A percentile compares a stretch with the other conserved stretches of the same genome.
phyloP scores from a whole-genome alignment of 1,140 invertebrate genomes.

The Drosophila biarmipes region DNA sequence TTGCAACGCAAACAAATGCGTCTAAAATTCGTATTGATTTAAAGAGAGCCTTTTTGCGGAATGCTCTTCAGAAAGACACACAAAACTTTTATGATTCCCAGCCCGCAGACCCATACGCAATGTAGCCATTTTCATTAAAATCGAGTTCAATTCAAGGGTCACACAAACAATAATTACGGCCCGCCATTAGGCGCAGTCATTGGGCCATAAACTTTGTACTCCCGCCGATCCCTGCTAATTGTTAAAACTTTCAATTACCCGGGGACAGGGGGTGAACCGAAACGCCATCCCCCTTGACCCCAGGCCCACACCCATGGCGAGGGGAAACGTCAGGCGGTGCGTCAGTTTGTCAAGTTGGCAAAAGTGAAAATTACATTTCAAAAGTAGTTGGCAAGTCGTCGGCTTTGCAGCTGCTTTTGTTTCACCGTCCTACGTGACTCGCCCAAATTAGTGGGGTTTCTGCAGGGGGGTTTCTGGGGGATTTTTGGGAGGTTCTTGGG shows the following conservation, averaged over 20 bases:
- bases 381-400: constrained; percentile 69
- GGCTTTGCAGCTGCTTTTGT: constrained; percentile 39
- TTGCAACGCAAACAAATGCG: too few relatives aligned
- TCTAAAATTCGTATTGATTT: too few relatives aligned
- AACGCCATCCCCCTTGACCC: background rate
- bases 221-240: constrained; percentile 46
- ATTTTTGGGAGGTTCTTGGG: background rate
- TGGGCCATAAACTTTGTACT: constrained; percentile 19
- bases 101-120: constrained; percentile 14
- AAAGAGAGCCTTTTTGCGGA: background rate
- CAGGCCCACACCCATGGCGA: background rate
- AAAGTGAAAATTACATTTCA: constrained; percentile 61
- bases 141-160: constrained; percentile 42
- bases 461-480: background rate
- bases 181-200: constrained; percentile 37
- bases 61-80: background rate
- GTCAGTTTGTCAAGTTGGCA: constrained; percentile 40
- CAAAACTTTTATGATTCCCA: constrained; percentile 1
- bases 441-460: constrained; percentile 42
- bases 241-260: constrained; percentile 68
- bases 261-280: constrained; percentile 26
- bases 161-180: constrained; percentile 46
- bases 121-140: constrained; percentile 47
- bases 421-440: constrained; percentile 63
- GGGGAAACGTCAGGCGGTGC: constrained; percentile 33